These are phyloP conservation scores for Aurelia aurita DNA, from an alignment of 30 jellyfish, hydroid and myxozoan species.

Conservation along the genomic window DNA sequence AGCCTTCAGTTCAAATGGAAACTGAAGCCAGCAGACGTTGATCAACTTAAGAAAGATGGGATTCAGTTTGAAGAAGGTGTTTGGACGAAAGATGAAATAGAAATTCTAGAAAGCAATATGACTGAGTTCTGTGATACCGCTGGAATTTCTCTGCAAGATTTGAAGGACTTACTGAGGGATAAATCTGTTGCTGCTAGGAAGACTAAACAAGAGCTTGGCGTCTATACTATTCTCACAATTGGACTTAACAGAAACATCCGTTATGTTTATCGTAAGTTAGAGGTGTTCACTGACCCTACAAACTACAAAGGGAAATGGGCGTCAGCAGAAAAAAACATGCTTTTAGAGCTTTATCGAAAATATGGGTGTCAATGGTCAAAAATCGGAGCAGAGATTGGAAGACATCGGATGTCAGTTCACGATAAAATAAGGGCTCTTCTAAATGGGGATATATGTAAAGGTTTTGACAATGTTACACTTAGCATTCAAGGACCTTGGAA, in stretches of 20 bases:
- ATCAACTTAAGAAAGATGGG: too few species aligned
- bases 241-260: slow-evolving; percentile 50
- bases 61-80: too few species aligned
- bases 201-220: slow-evolving; percentile 1
- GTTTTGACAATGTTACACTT: too few species aligned
- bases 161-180: slow-evolving; percentile 20
- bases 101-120: slow-evolving; percentile 25
- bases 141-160: neutral
- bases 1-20: too few species aligned
- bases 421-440: neutral
- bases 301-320: slow-evolving; percentile 43
- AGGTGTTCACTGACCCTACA: slow-evolving; percentile 17
- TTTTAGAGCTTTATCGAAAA: neutral
- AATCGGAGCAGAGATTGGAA: slow-evolving; percentile 41
- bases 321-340: neutral
- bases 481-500: neutral
- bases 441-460: too few species aligned
- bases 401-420: slow-evolving; percentile 18
- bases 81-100: too few species aligned
- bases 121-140: neutral
- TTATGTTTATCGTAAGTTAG: slow-evolving; percentile 15
- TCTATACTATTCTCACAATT: slow-evolving; percentile 19
- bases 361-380: slow-evolving; percentile 43
- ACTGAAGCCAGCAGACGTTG: too few species aligned
- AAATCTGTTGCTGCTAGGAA: neutral